Evolutionary conservation across 2,888 invertebrate species (phyloP).

Genomic region (Ennomos erosarius): DNA sequence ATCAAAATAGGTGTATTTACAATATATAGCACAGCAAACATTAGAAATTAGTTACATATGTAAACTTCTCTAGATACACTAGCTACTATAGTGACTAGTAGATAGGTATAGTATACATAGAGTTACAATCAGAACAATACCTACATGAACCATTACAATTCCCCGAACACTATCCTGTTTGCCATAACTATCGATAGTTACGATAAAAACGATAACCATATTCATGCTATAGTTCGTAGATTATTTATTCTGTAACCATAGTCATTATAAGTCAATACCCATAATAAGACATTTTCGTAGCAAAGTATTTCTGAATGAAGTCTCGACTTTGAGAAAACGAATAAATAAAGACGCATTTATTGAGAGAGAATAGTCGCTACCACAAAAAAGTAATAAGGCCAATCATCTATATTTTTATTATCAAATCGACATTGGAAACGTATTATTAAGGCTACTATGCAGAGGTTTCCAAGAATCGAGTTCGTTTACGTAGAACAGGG

Average conservation of each 20-base stretch:
- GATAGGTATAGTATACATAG: not conserved
- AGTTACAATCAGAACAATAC: not conserved
- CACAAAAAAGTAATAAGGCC: conserved; percentile 26
- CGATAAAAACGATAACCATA: conserved; percentile 31
- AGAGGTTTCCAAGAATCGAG: conserved; percentile 67
- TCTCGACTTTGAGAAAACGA: not conserved
- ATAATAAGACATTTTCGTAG: not conserved
- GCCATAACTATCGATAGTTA: conserved; percentile 30
- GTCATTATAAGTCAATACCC: too few relatives aligned
- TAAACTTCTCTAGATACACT: too few relatives aligned
- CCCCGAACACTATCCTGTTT: conserved; percentile 43
- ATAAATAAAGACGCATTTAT: conserved; percentile 15
- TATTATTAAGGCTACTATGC: conserved; percentile 67
- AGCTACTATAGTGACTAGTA: not conserved
- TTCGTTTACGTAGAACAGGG: conserved; percentile 38
- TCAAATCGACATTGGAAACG: conserved; percentile 53
- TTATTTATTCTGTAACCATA: too few relatives aligned
- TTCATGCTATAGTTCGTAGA: conserved; percentile 10
- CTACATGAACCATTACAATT: conserved; percentile 26
- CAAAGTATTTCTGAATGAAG: conserved; percentile 6
- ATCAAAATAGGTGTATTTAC: too few relatives aligned
- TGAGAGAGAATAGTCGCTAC: conserved; percentile 13
- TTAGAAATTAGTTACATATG: too few relatives aligned
- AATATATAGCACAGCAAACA: too few relatives aligned
- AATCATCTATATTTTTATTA: conserved; percentile 46